These are phyloP conservation scores for Drosophila rubida DNA, from an alignment of 2,888 invertebrate genomes.

Conservation along the genomic window DNA sequence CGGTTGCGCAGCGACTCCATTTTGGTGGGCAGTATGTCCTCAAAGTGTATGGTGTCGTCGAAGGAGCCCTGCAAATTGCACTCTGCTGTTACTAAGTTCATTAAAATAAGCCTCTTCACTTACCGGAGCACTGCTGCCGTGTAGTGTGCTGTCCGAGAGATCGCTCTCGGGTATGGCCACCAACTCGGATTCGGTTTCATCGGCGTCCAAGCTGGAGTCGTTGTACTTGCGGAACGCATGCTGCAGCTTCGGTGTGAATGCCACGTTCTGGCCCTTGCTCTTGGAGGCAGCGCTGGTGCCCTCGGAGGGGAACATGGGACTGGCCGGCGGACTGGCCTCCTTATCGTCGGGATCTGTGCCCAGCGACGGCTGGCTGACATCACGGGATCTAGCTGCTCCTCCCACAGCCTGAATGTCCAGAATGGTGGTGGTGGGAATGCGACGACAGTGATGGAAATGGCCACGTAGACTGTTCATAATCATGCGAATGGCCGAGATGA, in stretches of 20 bases:
- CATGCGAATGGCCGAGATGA: slow-evolving; percentile 93
- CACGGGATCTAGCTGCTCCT: slow-evolving; percentile 86
- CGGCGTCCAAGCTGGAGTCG: slow-evolving; percentile 88
- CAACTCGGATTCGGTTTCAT: slow-evolving; percentile 94
- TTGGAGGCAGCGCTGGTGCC: slow-evolving; percentile 85
- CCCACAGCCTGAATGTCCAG: slow-evolving; percentile 88
- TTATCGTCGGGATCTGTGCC: slow-evolving; percentile 88
- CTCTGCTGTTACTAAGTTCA: background rate
- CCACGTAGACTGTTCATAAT: slow-evolving; percentile 93
- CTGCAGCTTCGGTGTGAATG: slow-evolving; percentile 89
- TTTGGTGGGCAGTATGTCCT: slow-evolving; percentile 85
- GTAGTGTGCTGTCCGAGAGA: slow-evolving; percentile 93
- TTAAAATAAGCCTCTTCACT: slow-evolving; percentile 21
- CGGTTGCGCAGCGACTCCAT: slow-evolving; percentile 83
- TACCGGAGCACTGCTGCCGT: slow-evolving; percentile 90
- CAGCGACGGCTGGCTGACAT: slow-evolving; percentile 91
- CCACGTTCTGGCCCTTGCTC: slow-evolving; percentile 85
- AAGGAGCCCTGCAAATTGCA: slow-evolving; percentile 87
- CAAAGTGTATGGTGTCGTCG: slow-evolving; percentile 88
- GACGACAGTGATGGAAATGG: slow-evolving; percentile 93
- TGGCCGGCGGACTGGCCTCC: slow-evolving; percentile 87
- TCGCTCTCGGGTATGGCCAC: slow-evolving; percentile 96
- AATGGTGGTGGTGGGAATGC: slow-evolving; percentile 92
- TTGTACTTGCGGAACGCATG: slow-evolving; percentile 86
- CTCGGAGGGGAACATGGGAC: slow-evolving; percentile 88